Evolutionary conservation across 1,140 invertebrate genomes (phyloP), one percentile per base, ranked within the genome.

Genomic region (Dinoponera quadriceps): DNA sequence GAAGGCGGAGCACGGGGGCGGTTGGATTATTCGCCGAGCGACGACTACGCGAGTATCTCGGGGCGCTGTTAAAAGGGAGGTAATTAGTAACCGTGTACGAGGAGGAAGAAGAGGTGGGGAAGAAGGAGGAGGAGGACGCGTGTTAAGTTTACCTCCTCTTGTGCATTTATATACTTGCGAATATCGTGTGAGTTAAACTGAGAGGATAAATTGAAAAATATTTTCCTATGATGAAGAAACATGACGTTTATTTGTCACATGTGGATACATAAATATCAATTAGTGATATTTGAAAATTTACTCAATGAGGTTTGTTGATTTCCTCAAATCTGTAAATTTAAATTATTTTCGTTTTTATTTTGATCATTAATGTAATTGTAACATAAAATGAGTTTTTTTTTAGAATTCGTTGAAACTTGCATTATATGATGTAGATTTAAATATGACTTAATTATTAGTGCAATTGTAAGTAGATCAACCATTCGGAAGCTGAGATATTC

Each of bases 11-110:
- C 81, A 27, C 59, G 22, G 22, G 73, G 85, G 48, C 72, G 55
- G 72, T 44, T 62, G 81, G 68, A 83, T 84, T 87, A 86, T 87
- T 87, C 73, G 85, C 59, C 27, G 33, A 14, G 57, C 33, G 63
- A 78, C 22, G 18, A 68, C 63, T 78, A 69, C 33, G 63, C 22
- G 18, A 57, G 33, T 78, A 57, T 78, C 51, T 38, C 20, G 49
- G 62, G 3, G 55, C 2, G 29, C 68, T 78, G 49, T 55, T 38
- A 54, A 78, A 78, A 55, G 20, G 74, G 51, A 68, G 74, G 20
- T 78, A 78, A 78, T 78, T 78, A 78, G 74, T 68, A 38, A 68
- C 51, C 65, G 13, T 29, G 29, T 44, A 33, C 44, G n/a, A 75
- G 38, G 0, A 44, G 49, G 27, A 51, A 22, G 22, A 18, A 51